Evolutionary conservation across 2,888 invertebrate species (phyloP).

Genomic region (Chelonus formosanus): DNA sequence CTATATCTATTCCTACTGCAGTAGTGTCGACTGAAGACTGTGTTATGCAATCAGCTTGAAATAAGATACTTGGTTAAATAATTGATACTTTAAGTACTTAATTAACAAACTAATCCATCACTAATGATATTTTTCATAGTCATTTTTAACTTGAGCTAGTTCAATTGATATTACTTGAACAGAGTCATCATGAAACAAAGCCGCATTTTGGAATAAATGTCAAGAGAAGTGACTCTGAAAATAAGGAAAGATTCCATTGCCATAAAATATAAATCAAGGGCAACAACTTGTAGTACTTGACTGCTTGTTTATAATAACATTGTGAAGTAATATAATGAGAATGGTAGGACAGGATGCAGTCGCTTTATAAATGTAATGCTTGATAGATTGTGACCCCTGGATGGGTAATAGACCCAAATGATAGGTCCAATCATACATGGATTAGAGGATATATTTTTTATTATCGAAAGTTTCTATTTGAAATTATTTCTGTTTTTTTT

Average conservation of each 20-base stretch:
- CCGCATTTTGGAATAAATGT: too few species aligned
- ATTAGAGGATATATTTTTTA: too few species aligned
- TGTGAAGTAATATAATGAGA: constrained; percentile 33
- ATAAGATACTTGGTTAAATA: not conserved
- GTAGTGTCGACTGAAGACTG: not conserved
- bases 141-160: not conserved
- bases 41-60: not conserved
- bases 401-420: too few species aligned
- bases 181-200: too few species aligned
- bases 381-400: constrained; percentile 41
- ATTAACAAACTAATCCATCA: not conserved
- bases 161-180: too few species aligned
- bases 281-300: too few species aligned
- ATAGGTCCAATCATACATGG: too few species aligned
- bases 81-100: not conserved
- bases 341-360: constrained; percentile 47
- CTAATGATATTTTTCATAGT: constrained; percentile 1
- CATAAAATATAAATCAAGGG: too few species aligned
- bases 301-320: not conserved
- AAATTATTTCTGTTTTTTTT: too few species aligned
- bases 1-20: not conserved
- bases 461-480: too few species aligned
- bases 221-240: too few species aligned
- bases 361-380: constrained; percentile 53
- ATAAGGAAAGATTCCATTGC: too few species aligned